phyloP scores from a whole-genome alignment of 2,888 invertebrate genomes.

The Proisotoma minuta region DNA sequence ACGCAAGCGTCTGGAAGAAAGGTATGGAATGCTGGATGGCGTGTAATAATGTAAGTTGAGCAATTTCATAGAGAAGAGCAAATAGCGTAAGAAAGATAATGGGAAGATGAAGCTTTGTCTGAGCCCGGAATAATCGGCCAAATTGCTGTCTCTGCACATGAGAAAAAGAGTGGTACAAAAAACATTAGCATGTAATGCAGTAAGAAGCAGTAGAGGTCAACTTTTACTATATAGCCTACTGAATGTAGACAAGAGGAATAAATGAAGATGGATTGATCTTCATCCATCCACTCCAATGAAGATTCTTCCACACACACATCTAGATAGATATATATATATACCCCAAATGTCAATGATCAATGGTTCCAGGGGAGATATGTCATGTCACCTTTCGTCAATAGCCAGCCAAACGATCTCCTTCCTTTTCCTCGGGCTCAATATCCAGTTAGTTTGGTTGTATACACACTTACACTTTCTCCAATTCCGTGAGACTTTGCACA shows the following conservation, averaged over 20 bases:
- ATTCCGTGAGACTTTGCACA: too few relatives aligned
- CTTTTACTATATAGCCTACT: too few relatives aligned
- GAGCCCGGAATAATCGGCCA: conserved; percentile 1
- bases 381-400: neutral
- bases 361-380: neutral
- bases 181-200: neutral
- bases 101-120: conserved; percentile 35
- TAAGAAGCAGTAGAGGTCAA: too few relatives aligned
- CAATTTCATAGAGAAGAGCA: conserved; percentile 41
- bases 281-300: neutral
- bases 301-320: too few relatives aligned
- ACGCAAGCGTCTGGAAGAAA: conserved; percentile 17
- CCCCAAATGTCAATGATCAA: neutral
- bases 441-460: too few relatives aligned
- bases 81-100: conserved; percentile 47
- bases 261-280: conserved; percentile 36
- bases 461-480: too few relatives aligned
- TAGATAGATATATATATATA: too few relatives aligned
- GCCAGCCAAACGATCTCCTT: too few relatives aligned
- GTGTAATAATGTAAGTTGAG: conserved; percentile 40
- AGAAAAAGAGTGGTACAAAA: neutral
- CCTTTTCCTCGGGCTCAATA: too few relatives aligned
- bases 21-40: conserved; percentile 28
- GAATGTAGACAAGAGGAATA: conserved; percentile 14
- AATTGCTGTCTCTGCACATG: neutral